Evolutionary conservation across 2,113 vertebrate genomes (phyloP).

Genomic region (Archilochus colubris): DNA sequence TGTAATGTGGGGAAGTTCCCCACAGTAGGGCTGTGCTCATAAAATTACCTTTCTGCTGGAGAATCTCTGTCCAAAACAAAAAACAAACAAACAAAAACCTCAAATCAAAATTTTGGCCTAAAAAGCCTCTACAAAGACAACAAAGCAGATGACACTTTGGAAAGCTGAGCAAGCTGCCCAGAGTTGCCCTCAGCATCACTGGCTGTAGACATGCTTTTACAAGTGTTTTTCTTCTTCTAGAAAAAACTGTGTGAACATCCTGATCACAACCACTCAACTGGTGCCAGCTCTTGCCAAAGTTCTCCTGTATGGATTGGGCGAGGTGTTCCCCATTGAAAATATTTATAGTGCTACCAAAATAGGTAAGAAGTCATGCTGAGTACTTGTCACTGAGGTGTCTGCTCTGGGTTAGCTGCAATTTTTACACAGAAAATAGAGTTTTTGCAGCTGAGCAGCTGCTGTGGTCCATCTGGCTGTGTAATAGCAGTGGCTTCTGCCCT

Average conservation of each 20-base stretch:
- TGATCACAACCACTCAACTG: slow-evolving; percentile 97
- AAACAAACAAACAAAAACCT: not conserved
- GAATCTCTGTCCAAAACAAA: not conserved
- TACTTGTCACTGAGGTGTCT: not conserved
- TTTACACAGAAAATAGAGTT: not conserved
- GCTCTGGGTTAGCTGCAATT: not conserved
- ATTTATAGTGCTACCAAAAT: slow-evolving; percentile 99
- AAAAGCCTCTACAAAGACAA: not conserved
- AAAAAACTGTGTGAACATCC: slow-evolving; percentile 94
- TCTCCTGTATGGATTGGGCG: slow-evolving; percentile 93
- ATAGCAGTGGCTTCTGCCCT: not conserved
- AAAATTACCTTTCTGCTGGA: not conserved
- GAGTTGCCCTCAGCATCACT: not conserved
- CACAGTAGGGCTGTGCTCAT: not conserved
- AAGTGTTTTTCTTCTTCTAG: slow-evolving; percentile 72
- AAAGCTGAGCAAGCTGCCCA: not conserved
- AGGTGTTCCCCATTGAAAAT: slow-evolving; percentile 96
- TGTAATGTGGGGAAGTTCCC: not conserved
- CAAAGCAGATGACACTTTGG: not conserved
- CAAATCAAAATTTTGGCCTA: not conserved
- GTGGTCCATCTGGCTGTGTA: not conserved
- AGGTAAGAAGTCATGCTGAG: slow-evolving; percentile 75
- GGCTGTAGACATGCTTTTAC: not conserved
- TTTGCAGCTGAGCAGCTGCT: not conserved
- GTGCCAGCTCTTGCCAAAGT: slow-evolving; percentile 98